A percentile compares a stretch with the other conserved stretches of the same genome.
Evolutionary conservation across 2,797 vertebrate genomes (phyloP).

Genomic region (Prionace glauca): DNA sequence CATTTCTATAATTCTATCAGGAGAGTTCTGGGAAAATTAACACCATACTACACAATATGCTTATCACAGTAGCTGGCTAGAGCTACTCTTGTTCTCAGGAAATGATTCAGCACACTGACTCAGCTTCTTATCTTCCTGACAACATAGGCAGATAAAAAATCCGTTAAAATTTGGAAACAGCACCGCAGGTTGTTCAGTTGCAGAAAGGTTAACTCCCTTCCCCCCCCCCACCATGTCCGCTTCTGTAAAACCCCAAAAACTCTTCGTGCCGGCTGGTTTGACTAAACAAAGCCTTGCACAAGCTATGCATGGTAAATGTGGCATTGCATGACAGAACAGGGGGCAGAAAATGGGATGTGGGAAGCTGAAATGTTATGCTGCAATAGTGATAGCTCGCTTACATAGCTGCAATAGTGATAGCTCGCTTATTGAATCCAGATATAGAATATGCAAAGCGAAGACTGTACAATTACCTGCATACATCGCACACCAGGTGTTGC

Average conservation of each 20-base stretch:
- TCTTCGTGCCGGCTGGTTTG: not conserved
- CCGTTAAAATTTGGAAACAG: not conserved
- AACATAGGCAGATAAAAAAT: not conserved
- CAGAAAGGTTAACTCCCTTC: not conserved
- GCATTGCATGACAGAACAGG: not conserved
- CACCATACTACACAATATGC: not conserved
- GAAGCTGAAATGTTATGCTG: not conserved
- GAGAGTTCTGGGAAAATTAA: not conserved
- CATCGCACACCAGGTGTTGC: not conserved
- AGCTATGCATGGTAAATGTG: not conserved
- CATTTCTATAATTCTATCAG: not conserved
- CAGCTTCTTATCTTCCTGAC: not conserved
- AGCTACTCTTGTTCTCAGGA: not conserved
- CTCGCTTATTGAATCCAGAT: not conserved
- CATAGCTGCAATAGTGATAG: too few species aligned
- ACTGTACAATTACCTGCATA: not conserved
- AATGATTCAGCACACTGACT: constrained; percentile 15
- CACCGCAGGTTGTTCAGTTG: not conserved
- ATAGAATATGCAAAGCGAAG: not conserved
- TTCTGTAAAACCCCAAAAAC: not conserved
- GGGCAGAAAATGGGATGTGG: not conserved
- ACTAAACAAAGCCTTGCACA: not conserved
- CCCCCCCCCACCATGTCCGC: not conserved
- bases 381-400: not conserved
- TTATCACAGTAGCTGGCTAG: not conserved